phyloP scores from a whole-genome alignment of 2,113 vertebrate species.

The Macheiramphus alcinus region DNA sequence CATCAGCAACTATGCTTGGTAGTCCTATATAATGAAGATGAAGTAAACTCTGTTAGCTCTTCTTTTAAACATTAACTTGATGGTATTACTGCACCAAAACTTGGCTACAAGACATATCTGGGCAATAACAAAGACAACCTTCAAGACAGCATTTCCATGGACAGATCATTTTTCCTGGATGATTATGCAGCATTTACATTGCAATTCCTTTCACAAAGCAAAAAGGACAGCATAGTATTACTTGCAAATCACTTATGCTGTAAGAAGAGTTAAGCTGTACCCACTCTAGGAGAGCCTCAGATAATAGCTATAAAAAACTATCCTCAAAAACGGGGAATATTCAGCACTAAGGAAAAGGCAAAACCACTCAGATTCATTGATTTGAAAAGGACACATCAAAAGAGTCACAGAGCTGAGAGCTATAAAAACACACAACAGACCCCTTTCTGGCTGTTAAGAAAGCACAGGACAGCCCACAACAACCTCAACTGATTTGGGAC shows the following conservation, averaged over 20 bases:
- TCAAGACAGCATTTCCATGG: neutral
- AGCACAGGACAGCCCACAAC: neutral
- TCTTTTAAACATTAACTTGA: conserved; percentile 52
- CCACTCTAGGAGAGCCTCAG: neutral
- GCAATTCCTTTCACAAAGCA: neutral
- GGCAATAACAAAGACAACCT: neutral
- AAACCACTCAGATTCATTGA: neutral
- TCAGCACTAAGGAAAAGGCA: neutral
- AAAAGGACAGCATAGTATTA: neutral
- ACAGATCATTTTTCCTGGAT: neutral
- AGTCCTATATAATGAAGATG: conserved; percentile 40
- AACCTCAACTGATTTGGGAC: neutral
- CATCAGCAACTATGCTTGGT: conserved; percentile 48
- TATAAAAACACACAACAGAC: neutral
- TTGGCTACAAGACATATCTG: neutral
- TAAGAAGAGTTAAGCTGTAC: neutral
- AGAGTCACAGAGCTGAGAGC: neutral
- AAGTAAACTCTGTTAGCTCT: conserved; percentile 61
- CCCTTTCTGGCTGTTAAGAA: neutral
- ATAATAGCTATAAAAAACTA: neutral
- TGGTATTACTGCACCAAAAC: neutral
- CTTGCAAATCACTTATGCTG: neutral
- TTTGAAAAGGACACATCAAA: neutral
- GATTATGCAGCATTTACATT: neutral
- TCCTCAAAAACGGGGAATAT: neutral